phyloP scores from a whole-genome alignment of 2,113 vertebrate genomes.

The Platysternon megacephalum region DNA sequence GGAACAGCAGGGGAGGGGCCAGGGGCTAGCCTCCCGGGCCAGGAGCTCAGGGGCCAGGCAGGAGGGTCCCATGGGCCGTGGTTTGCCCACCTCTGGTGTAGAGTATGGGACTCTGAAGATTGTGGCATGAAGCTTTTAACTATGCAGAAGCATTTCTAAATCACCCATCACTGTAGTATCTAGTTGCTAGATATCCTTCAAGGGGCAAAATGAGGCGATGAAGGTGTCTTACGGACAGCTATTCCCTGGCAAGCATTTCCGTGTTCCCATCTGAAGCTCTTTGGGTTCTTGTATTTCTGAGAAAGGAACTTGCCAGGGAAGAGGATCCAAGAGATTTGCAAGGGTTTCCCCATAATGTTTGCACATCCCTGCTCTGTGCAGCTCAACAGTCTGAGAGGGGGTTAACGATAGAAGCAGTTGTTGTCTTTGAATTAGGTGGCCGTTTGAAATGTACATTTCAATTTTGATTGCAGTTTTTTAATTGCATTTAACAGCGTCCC shows the following conservation, averaged over 20 bases:
- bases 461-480: conserved; percentile 79
- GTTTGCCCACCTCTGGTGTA: background rate
- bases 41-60: too few relatives aligned
- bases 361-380: background rate
- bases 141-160: background rate
- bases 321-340: background rate
- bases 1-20: too few relatives aligned
- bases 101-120: background rate
- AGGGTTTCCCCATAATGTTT: background rate
- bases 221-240: background rate
- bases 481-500: conserved; percentile 79
- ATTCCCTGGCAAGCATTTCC: background rate
- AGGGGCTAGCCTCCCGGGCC: too few relatives aligned
- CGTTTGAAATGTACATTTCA: conserved; percentile 72
- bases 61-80: too few relatives aligned
- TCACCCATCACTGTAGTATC: background rate
- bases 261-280: background rate
- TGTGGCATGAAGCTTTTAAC: background rate
- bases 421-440: conserved; percentile 58
- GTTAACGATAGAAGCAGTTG: conserved; percentile 31
- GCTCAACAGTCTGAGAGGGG: conserved; percentile 49
- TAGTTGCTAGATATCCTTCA: conserved; percentile 14
- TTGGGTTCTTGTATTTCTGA: background rate
- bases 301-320: background rate
- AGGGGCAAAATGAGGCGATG: conserved; percentile 24